Evolutionary conservation across 2,113 vertebrate genomes (phyloP).

Genomic region (Coptodon rendalli): DNA sequence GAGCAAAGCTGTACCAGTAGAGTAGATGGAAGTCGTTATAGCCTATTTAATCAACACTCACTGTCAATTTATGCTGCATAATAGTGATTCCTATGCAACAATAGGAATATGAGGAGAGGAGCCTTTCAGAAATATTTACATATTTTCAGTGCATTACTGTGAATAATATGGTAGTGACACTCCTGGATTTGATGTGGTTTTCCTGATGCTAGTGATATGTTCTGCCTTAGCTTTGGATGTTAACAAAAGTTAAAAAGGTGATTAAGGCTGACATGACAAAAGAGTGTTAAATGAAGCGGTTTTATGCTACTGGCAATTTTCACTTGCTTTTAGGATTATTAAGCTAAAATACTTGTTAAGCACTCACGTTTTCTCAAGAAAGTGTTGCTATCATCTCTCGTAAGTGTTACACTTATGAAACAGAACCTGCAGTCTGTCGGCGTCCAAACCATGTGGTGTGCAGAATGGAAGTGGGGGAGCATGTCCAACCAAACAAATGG

Average conservation of each 20-base stretch:
- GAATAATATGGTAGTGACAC: neutral
- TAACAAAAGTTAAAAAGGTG: neutral
- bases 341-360: neutral
- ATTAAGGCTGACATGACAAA: neutral
- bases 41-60: neutral
- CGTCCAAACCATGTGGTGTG: neutral
- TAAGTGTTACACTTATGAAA: conserved; percentile 20
- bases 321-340: neutral
- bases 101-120: neutral
- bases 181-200: neutral
- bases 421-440: conserved; percentile 24
- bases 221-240: neutral
- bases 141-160: neutral
- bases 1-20: neutral
- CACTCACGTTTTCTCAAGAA: neutral
- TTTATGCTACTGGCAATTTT: neutral
- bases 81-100: neutral
- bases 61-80: neutral
- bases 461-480: neutral
- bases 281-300: neutral
- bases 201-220: neutral
- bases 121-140: neutral
- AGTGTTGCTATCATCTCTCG: conserved; percentile 3
- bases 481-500: neutral
- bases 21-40: neutral